Base-by-base conservation (phyloP, 2,888 invertebrate genomes). In the Tipula helvola region DNA sequence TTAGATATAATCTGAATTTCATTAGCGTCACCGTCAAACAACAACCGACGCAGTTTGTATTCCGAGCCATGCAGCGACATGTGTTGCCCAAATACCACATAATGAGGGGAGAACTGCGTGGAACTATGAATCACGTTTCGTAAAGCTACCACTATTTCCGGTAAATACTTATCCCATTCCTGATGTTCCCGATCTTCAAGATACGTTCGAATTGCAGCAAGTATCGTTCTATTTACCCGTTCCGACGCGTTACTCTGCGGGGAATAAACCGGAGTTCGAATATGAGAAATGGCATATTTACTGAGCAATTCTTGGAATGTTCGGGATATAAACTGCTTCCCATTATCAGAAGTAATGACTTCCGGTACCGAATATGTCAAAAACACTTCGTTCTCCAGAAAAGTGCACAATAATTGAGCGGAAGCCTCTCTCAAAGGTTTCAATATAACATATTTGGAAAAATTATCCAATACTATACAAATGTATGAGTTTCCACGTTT, bases 81-180 rank as follows among this genome's bases (percentile, higher is more conserved):
- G 41, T 41, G 41, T 10, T 41, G 41, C 10, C 87, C 85, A 83
- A 87, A 87, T 86, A 88, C 86, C 85, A 83, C 57, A 87, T 87
- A 88, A 87, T 85, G 87, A 71, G 85, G 86, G 41, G 13, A 88
- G 86, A 52, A 87, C 57, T 86, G 86, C n/a, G 57, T 83, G 13
- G 47, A 42, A 12, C 36, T 85, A 44, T 86, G 86, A 52, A 86
- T 57, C 12, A 85, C 44, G 86, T 87, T 87, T 86, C 86, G 16
- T 13, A 87, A 13, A 4, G 84, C 85, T 1, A 47, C 13, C 28
- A 39, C 36, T n/a, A 47, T 84, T 8, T 87, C 87, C 1, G 2
- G 10, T 13, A 87, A n/a, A 18, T 85, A 7, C 4, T 8, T 41
- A 12, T 71, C 86, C 87, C 87, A 85, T 12, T 85, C 52, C 4